phyloP scores from a whole-genome alignment of 2,888 invertebrate species.

The Ditula angustiorana region DNA sequence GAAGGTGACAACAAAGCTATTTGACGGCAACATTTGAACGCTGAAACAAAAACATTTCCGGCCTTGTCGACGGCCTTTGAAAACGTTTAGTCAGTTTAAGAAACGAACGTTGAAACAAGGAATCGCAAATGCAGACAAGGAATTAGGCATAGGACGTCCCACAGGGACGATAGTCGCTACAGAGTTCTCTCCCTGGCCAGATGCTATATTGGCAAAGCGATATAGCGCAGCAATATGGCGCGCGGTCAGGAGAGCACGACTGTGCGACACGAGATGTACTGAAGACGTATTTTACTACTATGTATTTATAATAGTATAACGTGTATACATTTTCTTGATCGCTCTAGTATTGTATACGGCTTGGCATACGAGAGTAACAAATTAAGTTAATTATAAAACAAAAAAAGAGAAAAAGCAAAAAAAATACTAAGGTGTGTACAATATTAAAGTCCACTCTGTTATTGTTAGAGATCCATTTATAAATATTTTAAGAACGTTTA shows the following conservation, averaged over 20 bases:
- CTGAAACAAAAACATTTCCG: slow-evolving; percentile 54
- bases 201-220: neutral
- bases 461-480: slow-evolving; percentile 63
- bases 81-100: slow-evolving; percentile 36
- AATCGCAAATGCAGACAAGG: slow-evolving; percentile 40
- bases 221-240: neutral
- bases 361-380: slow-evolving; percentile 75
- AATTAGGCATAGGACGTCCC: slow-evolving; percentile 36
- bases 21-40: slow-evolving; percentile 51
- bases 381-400: slow-evolving; percentile 72
- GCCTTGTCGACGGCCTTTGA: slow-evolving; percentile 58
- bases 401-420: slow-evolving; percentile 60
- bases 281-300: slow-evolving; percentile 78
- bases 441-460: slow-evolving; percentile 78
- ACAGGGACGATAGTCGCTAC: slow-evolving; percentile 18
- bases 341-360: slow-evolving; percentile 83
- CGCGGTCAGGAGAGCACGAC: neutral
- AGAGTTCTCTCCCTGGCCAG: slow-evolving; percentile 39
- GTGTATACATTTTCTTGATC: slow-evolving; percentile 75
- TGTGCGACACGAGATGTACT: slow-evolving; percentile 46
- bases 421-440: slow-evolving; percentile 81
- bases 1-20: slow-evolving; percentile 38
- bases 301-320: slow-evolving; percentile 73
- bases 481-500: slow-evolving; percentile 83
- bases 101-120: slow-evolving; percentile 29